These are phyloP conservation scores for Allacma fusca DNA, from an alignment of 2,888 invertebrate species.

Conservation along the genomic window DNA sequence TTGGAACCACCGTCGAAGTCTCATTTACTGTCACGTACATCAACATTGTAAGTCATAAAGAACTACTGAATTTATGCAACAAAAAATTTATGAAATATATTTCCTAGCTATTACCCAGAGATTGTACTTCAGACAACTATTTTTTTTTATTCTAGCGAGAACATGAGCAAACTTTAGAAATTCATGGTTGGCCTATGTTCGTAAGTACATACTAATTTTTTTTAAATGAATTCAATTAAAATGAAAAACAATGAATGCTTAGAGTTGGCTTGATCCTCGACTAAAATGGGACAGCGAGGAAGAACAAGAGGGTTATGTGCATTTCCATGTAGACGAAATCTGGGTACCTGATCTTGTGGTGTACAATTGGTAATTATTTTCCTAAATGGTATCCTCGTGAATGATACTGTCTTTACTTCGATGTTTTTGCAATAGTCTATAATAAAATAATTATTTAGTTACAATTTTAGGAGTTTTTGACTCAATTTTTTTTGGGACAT, in stretches of 20 bases:
- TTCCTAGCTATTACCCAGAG: too few species aligned
- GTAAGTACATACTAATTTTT: slow-evolving; percentile 51
- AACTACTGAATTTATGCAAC: too few species aligned
- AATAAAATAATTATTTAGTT: too few species aligned
- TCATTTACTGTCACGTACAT: slow-evolving; percentile 54
- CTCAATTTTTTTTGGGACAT: too few species aligned
- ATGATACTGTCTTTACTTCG: too few species aligned
- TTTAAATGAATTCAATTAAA: neutral
- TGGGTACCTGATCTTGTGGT: slow-evolving; percentile 58
- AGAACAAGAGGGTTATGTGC: slow-evolving; percentile 40
- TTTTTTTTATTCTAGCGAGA: slow-evolving; percentile 50
- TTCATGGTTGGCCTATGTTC: slow-evolving; percentile 57
- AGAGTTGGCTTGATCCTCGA: slow-evolving; percentile 55
- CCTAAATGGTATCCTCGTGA: too few species aligned
- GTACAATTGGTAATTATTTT: slow-evolving; percentile 41
- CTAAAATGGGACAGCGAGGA: slow-evolving; percentile 49
- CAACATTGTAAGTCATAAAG: slow-evolving; percentile 55
- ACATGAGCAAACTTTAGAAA: slow-evolving; percentile 54
- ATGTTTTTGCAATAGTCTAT: too few species aligned
- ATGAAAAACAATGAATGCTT: neutral
- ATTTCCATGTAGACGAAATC: slow-evolving; percentile 54
- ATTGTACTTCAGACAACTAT: neutral
- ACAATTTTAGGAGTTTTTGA: too few species aligned
- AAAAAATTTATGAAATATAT: too few species aligned
- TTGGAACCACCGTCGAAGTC: slow-evolving; percentile 49